Percentiles rank a stretch among this genome's conserved stretches.
These are phyloP conservation scores for Meteorus colon DNA, from an alignment of 2,888 invertebrate genomes.

Conservation along the genomic window DNA sequence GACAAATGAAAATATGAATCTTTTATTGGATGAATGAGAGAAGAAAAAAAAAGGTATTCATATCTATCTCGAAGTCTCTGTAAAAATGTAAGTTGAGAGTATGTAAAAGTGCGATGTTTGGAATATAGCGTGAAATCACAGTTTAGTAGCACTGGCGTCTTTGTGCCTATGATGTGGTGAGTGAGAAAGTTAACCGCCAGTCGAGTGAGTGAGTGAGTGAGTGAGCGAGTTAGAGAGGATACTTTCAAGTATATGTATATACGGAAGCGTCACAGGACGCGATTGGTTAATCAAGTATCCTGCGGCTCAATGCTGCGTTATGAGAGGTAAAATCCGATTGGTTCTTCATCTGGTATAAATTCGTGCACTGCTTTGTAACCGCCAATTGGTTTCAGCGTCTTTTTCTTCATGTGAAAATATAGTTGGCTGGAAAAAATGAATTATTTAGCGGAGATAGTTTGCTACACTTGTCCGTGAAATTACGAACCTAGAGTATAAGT, in stretches of 20 bases:
- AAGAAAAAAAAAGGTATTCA: not conserved
- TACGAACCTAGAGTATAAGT: constrained; percentile 17
- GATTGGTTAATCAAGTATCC: constrained; percentile 72
- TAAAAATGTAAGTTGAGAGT: not conserved
- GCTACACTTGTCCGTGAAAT: constrained; percentile 1
- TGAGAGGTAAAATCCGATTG: constrained; percentile 72
- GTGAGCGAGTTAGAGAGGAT: constrained; percentile 28
- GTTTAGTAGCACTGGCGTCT: not conserved
- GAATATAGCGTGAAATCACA: constrained; percentile 1
- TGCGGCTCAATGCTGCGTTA: constrained; percentile 69
- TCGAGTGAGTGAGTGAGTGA: constrained; percentile 33
- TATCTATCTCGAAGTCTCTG: not conserved
- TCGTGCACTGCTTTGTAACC: constrained; percentile 69
- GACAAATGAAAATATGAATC: not conserved
- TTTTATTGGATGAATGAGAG: not conserved
- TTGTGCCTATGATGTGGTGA: constrained; percentile 17
- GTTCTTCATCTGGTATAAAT: constrained; percentile 70
- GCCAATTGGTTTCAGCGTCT: constrained; percentile 70
- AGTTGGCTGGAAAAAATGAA: not conserved
- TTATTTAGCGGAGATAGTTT: not conserved
- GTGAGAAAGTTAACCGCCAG: constrained; percentile 10
- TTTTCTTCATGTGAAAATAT: constrained; percentile 59
- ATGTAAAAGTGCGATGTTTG: constrained; percentile 10
- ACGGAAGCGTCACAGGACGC: constrained; percentile 66
- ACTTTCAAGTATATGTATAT: constrained; percentile 39